Base-by-base conservation (phyloP, 2,113 vertebrate species). In the Silurus glanis region DNA sequence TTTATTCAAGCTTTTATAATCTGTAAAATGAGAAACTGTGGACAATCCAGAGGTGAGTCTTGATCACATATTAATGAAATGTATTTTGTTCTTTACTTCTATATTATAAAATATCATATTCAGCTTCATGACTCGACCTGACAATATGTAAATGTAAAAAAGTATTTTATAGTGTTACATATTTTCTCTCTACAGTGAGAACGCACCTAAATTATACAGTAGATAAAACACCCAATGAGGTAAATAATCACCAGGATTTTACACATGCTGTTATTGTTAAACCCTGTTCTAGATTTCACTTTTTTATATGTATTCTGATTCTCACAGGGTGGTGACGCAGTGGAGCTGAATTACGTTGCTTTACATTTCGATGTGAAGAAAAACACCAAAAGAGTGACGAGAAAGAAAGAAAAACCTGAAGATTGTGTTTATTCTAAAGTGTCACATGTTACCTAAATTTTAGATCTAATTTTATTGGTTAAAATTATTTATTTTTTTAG, bases 401-500 rank as follows among this genome's bases (percentile, higher is more conserved):
- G 53, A 28, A 80, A 80, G 9, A 58, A 3, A 25, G 49, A 16
- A 25, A 23, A 45, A 59, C 5, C 5, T 37, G 8, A 59, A 80
- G 28, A 80, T 12, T 37, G n/a, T 45, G 56, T 61, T 28, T 80
- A 80, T 80, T 80, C 78, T 21, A 16, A 25, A 80, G 78, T 80
- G 6, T 47, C 6, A 17, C 16, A 14, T 69, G 14, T 13, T 10
- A 37, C 25, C 4, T 69, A 28, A 28, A 69, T 72, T 72, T 4
- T 47, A 72, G 28, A 25, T 67, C 9, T 25, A 28, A 61, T 64
- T 64, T n/a, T 9, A 64, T 64, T 67, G 0, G 12, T 67, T 28
- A 28, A 13, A 28, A 28, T 69, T 28, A 69, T 69, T 69, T 5
- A 37, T 37, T 37, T 37, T 37, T 58, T 16, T 7, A 16, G 25